Evolutionary conservation across 2,888 invertebrate genomes (phyloP), one percentile per base, ranked within the genome.

Genomic region (Tipula lateralis): DNA sequence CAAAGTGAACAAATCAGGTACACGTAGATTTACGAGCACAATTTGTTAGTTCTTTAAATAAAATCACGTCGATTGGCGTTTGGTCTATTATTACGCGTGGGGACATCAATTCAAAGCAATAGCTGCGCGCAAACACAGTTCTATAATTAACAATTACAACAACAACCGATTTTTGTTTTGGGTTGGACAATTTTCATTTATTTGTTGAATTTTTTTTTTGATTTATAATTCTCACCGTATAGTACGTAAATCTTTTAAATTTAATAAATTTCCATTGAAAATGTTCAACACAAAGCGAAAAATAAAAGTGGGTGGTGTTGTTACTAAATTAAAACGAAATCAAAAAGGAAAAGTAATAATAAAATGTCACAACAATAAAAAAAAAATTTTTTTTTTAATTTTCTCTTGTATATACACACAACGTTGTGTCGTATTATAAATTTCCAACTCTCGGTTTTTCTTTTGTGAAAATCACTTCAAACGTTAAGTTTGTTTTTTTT

Each of bases 381-480:
- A n/a, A n/a, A n/a, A 44, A 24, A 24, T 66, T 24, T 24, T 66
- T 50, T 50, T 50, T 50, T 50, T 19, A 66, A 66, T 66, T 66
- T 66, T 66, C 66, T 66, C 66, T 66, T 66, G 66, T 44, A 44
- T n/a, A n/a, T 44, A 44, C n/a, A n/a, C n/a, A n/a, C n/a, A n/a
- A n/a, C 16, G 44, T 44, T 44, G 44, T 66, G 24, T 66, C 66
- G 66, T 66, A 66, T 66, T 66, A 66, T 24, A 66, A 66, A 66
- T 24, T 50, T 50, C 16, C 44, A 50, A 50, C 44, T 50, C 66
- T 66, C 24, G 24, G 66, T 66, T 66, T 24, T 66, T 66, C 66
- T 66, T 66, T 66, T 66, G 66, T 66, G 24, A 66, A 66, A 66
- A 66, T 66, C 66, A 66, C 66, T 66, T 66, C 66, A 66, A 66